Conservation (phyloP, 2,888 invertebrate genomes). For the Scaptomyza reducta region DNA sequence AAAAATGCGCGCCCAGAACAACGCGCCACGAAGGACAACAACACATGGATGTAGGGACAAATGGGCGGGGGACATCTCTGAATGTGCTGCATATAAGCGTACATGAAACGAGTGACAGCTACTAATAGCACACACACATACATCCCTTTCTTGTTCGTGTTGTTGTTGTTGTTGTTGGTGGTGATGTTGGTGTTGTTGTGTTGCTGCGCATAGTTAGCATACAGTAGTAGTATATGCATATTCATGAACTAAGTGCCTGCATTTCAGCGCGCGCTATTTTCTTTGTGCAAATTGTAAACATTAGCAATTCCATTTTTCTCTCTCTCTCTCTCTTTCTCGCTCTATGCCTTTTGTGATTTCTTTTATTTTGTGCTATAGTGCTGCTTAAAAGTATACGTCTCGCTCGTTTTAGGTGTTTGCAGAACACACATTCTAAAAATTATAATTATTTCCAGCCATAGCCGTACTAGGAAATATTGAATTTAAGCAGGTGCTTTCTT, state of each 20-base stretch:
- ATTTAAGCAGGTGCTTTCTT: not conserved
- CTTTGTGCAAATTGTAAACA: conserved; percentile 65
- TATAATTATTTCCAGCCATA: no score
- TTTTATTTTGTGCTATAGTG: conserved; percentile 4
- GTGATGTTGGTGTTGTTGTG: conserved; percentile 39
- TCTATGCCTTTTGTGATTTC: not conserved
- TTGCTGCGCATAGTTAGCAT: conserved; percentile 37
- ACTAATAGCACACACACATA: conserved; percentile 58
- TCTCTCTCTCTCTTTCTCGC: not conserved
- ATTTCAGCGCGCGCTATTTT: conserved; percentile 53
- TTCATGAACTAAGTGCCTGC: conserved; percentile 66
- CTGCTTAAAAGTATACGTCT: conserved; percentile 7
- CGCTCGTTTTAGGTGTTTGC: not conserved
- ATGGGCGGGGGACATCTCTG: conserved; percentile 24
- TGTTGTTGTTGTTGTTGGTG: conserved; percentile 13
- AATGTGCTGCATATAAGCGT: conserved; percentile 39
- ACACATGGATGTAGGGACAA: conserved; percentile 4
- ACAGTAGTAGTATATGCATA: conserved; percentile 56
- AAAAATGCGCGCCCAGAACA: conserved; percentile 43
- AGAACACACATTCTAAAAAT: not conserved
- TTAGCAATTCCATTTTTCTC: conserved; percentile 35
- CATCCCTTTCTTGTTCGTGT: conserved; percentile 2
- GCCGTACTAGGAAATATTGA: not conserved
- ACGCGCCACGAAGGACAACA: conserved; percentile 18
- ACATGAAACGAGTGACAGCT: conserved; percentile 62